Conservation (phyloP, 2,888 invertebrate genomes). For the Merodon equestris region DNA sequence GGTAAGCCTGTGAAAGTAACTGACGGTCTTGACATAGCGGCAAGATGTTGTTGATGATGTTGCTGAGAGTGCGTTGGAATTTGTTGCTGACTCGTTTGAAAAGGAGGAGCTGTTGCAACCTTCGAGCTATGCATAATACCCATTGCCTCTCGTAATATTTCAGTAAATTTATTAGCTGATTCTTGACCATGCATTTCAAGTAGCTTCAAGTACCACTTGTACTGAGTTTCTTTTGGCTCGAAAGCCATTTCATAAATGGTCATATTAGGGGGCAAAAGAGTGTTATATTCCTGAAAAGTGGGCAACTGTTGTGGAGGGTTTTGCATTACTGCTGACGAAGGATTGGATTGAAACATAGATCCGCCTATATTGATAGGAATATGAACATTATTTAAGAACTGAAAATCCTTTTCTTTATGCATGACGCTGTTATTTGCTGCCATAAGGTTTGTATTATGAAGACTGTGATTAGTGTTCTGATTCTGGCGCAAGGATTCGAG, state of each 20-base stretch:
- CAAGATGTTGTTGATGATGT: slow-evolving; percentile 66
- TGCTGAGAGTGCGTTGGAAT: slow-evolving; percentile 73
- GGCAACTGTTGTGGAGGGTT: slow-evolving; percentile 69
- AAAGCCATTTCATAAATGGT: slow-evolving; percentile 81
- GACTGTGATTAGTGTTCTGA: slow-evolving; percentile 68
- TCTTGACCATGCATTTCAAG: slow-evolving; percentile 81
- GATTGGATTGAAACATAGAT: slow-evolving; percentile 71
- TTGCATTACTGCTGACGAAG: slow-evolving; percentile 69
- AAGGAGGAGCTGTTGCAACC: slow-evolving; percentile 34
- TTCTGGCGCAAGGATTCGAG: slow-evolving; percentile 72
- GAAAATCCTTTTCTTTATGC: slow-evolving; percentile 80
- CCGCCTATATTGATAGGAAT: slow-evolving; percentile 72
- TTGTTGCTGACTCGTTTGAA: slow-evolving; percentile 66
- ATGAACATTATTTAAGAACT: slow-evolving; percentile 82
- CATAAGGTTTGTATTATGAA: slow-evolving; percentile 68
- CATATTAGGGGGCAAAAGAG: slow-evolving; percentile 81
- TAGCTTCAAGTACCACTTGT: slow-evolving; percentile 81
- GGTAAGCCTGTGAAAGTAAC: slow-evolving; percentile 26
- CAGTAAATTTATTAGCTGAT: slow-evolving; percentile 81
- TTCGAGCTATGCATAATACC: slow-evolving; percentile 73
- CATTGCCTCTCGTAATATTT: slow-evolving; percentile 77
- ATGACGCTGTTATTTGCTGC: slow-evolving; percentile 41
- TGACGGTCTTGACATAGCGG: slow-evolving; percentile 57
- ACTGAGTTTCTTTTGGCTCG: slow-evolving; percentile 80
- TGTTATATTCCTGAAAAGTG: slow-evolving; percentile 74